Conservation (phyloP, 2,797 vertebrate species). For the Adrianichthys oophorus region DNA sequence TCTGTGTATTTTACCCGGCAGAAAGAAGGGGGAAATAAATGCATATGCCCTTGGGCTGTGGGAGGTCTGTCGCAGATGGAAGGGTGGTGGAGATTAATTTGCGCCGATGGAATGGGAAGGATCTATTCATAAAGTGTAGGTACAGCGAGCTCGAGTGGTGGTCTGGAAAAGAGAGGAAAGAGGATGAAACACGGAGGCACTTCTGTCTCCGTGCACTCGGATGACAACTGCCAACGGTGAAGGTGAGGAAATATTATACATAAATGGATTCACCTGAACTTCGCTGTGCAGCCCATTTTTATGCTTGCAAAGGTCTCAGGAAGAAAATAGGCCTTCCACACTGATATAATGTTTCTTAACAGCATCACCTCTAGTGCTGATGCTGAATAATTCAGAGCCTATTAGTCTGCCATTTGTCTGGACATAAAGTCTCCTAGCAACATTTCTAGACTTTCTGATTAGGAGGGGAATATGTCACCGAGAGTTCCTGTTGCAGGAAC, state of each 20-base stretch:
- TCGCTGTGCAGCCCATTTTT: slow-evolving; percentile 38
- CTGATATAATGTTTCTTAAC: slow-evolving; percentile 58
- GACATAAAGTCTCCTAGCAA: slow-evolving; percentile 60
- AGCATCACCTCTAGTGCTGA: slow-evolving; percentile 52
- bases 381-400: slow-evolving; percentile 61
- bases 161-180: slow-evolving; percentile 25
- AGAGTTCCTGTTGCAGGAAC: slow-evolving; percentile 13
- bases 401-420: slow-evolving; percentile 60
- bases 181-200: slow-evolving; percentile 22
- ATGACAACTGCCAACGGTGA: slow-evolving; percentile 38
- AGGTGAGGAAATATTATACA: slow-evolving; percentile 51
- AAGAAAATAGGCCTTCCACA: slow-evolving; percentile 45
- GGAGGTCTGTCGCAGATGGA: slow-evolving; percentile 48
- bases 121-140: slow-evolving; percentile 10
- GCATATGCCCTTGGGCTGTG: slow-evolving; percentile 52
- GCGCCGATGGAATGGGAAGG: slow-evolving; percentile 37
- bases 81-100: slow-evolving; percentile 59
- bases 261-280: slow-evolving; percentile 49
- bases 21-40: slow-evolving; percentile 45
- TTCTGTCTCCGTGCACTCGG: slow-evolving; percentile 37
- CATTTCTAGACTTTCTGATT: slow-evolving; percentile 41
- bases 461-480: slow-evolving; percentile 28
- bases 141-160: slow-evolving; percentile 25
- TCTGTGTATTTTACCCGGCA: slow-evolving; percentile 39
- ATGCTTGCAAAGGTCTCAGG: slow-evolving; percentile 43